Conservation (phyloP, 2,888 invertebrate species). For the Dryomyza anilis region DNA sequence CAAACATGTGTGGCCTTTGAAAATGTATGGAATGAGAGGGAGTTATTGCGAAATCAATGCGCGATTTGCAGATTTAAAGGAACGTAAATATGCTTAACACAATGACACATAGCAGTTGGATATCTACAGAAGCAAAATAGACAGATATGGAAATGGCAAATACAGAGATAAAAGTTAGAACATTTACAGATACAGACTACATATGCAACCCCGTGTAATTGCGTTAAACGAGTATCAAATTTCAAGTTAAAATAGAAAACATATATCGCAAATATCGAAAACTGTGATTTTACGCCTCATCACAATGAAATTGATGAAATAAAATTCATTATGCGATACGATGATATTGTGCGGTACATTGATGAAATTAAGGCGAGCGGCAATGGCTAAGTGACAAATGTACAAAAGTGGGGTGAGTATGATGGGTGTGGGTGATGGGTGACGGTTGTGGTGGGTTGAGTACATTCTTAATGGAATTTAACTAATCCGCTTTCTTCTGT, state of each 20-base stretch:
- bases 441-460: not conserved
- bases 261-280: not conserved
- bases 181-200: not conserved
- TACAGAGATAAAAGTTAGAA: not conserved
- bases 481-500: constrained; percentile 25
- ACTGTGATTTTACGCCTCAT: constrained; percentile 19
- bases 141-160: not conserved
- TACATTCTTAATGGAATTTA: constrained; percentile 30
- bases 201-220: not conserved
- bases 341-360: constrained; percentile 48
- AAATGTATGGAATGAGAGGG: not conserved
- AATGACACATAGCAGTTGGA: not conserved
- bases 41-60: not conserved
- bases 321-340: constrained; percentile 36
- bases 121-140: not conserved
- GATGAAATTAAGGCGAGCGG: constrained; percentile 32
- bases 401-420: not conserved
- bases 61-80: not conserved
- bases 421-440: constrained; percentile 24
- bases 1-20: not conserved
- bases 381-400: not conserved
- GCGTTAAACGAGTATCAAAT: constrained; percentile 15
- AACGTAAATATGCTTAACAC: constrained; percentile 15
- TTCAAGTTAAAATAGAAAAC: not conserved
- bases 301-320: not conserved